phyloP scores from a whole-genome alignment of 2,113 vertebrate genomes.

The Hassar affinis region DNA sequence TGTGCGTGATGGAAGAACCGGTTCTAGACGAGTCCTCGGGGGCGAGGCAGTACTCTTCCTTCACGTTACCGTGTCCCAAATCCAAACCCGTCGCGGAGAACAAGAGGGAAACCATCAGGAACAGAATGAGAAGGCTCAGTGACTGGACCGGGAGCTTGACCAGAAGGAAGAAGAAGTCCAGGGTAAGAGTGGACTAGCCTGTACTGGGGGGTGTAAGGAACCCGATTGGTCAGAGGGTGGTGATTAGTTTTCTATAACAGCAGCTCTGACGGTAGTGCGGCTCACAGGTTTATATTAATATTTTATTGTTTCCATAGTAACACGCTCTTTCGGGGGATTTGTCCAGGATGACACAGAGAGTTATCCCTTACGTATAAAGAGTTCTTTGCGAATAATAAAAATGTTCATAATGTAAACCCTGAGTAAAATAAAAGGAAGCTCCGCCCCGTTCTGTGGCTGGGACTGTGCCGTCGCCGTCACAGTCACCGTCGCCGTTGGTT shows the following conservation, averaged over 20 bases:
- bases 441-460: no score
- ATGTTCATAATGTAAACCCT: no score
- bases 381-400: no score
- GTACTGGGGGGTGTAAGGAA: no score
- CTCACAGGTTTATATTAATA: not conserved
- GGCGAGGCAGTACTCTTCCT: conserved; percentile 81
- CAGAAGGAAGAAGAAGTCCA: conserved; percentile 87
- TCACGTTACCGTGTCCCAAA: conserved; percentile 88
- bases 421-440: no score
- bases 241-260: not conserved
- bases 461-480: conserved; percentile 43
- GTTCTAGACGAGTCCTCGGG: conserved; percentile 76
- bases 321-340: no score
- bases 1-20: conserved; percentile 81
- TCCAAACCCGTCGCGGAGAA: conserved; percentile 72
- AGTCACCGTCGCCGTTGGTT: conserved; percentile 56
- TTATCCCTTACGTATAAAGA: no score
- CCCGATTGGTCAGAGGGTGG: no score
- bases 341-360: no score
- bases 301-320: no score
- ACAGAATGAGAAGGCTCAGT: conserved; percentile 86
- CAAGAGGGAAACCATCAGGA: conserved; percentile 86
- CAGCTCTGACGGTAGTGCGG: no score
- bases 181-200: conserved; percentile 68
- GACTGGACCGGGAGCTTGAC: conserved; percentile 96